Evolutionary conservation across 2,888 invertebrate genomes (phyloP).

Genomic region (Frankliniella intonsa): DNA sequence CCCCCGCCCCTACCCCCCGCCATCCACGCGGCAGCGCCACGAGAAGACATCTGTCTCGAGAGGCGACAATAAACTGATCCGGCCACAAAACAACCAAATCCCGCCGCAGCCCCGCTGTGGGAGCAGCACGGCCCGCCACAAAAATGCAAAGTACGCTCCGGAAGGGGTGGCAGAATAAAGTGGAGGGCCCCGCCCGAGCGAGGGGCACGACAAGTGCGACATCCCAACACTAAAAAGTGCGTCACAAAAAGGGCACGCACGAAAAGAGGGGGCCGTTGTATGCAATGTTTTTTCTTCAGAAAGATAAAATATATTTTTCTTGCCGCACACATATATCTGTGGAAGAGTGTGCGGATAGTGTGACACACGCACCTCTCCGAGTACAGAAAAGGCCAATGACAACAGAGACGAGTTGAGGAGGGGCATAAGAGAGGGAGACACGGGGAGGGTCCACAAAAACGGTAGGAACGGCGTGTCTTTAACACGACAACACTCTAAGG

Average conservation of each 20-base stretch:
- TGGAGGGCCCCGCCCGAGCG: not conserved
- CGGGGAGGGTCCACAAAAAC: no score
- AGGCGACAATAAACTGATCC: conserved; percentile 6
- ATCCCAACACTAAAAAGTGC: not conserved
- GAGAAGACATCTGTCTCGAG: conserved; percentile 2
- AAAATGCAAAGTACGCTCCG: not conserved
- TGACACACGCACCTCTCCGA: no score
- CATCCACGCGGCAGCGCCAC: not conserved
- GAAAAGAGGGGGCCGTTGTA: not conserved
- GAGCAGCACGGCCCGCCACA: not conserved
- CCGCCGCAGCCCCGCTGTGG: not conserved
- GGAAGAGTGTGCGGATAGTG: no score
- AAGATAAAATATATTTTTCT: no score
- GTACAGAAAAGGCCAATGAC: no score
- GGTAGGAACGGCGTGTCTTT: no score
- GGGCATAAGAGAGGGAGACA: no score
- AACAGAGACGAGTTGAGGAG: no score
- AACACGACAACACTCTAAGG: no score
- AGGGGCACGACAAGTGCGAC: not conserved
- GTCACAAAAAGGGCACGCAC: not conserved
- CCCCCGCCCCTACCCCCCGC: not conserved
- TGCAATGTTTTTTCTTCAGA: no score
- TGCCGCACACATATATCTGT: no score
- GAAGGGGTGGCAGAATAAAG: not conserved
- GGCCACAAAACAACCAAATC: conserved; percentile 10